Evolutionary conservation across 2,113 vertebrate genomes (phyloP).

Genomic region (Gopherus evgoodei): DNA sequence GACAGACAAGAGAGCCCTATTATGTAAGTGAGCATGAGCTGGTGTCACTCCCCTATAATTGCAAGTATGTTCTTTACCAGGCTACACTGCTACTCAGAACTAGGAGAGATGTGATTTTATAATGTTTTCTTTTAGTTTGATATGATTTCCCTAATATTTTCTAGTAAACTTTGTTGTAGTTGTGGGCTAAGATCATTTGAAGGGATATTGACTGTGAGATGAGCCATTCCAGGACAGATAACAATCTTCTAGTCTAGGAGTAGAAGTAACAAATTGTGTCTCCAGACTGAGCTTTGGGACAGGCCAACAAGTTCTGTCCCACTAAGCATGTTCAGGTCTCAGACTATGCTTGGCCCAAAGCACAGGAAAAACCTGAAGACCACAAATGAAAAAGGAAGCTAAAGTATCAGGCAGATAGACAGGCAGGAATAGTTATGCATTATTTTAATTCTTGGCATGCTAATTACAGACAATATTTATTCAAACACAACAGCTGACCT

Average conservation of each 20-base stretch:
- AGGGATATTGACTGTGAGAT: not conserved
- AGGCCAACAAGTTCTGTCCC: not conserved
- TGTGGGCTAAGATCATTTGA: not conserved
- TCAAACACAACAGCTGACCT: rapidly evolving
- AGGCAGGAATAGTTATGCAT: not conserved
- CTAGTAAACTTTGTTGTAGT: not conserved
- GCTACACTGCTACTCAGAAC: not conserved
- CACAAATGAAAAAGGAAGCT: not conserved
- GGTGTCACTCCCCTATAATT: not conserved
- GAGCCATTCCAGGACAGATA: not conserved
- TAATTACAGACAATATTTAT: not conserved
- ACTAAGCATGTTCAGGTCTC: not conserved
- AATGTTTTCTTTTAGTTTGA: not conserved
- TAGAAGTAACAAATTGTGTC: not conserved
- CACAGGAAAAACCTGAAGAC: not conserved
- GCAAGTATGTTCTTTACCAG: not conserved
- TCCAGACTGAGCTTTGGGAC: not conserved
- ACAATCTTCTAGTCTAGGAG: not conserved
- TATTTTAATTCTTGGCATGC: conserved; percentile 3
- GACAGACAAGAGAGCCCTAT: not conserved
- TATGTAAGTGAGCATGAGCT: not conserved
- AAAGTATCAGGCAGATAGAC: not conserved
- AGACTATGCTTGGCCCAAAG: not conserved
- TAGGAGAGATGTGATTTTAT: not conserved
- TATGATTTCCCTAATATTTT: not conserved